Evolutionary conservation across 2,888 invertebrate species (phyloP).

Genomic region (Ernsta delagoae): DNA sequence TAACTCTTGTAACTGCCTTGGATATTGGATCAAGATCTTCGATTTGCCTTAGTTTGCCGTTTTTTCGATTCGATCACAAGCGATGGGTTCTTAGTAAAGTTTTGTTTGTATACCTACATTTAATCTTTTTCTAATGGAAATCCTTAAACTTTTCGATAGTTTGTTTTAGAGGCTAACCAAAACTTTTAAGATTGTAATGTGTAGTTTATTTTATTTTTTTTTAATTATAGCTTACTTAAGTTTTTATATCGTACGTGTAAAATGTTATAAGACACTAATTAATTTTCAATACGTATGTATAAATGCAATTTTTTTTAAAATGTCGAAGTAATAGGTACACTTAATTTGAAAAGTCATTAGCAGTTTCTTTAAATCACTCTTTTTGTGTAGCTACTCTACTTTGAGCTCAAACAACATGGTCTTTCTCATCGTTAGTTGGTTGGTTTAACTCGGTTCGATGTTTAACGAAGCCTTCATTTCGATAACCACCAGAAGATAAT

Average conservation of each 20-base stretch:
- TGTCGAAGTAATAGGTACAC: neutral
- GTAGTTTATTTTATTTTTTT: neutral
- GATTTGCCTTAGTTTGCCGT: neutral
- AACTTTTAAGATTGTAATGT: too few species aligned
- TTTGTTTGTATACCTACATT: neutral
- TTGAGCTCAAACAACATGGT: neutral
- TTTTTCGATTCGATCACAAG: neutral
- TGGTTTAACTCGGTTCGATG: neutral
- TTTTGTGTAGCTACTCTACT: neutral
- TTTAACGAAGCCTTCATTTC: neutral
- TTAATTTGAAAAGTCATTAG: conserved; percentile 1
- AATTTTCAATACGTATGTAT: too few species aligned
- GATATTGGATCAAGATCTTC: conserved; percentile 4
- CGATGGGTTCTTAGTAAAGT: neutral
- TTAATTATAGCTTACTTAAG: too few species aligned
- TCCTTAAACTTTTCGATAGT: neutral
- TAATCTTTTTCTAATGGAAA: neutral
- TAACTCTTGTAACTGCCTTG: conserved; percentile 1
- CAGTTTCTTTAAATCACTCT: neutral
- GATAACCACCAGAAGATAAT: neutral
- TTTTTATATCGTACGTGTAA: too few species aligned
- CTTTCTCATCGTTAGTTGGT: neutral
- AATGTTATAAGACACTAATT: too few species aligned
- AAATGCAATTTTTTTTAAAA: neutral
- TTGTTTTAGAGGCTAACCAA: too few species aligned